Base-by-base conservation (phyloP, 2,797 vertebrate genomes). In the Scolopax bukidnonensis region DNA sequence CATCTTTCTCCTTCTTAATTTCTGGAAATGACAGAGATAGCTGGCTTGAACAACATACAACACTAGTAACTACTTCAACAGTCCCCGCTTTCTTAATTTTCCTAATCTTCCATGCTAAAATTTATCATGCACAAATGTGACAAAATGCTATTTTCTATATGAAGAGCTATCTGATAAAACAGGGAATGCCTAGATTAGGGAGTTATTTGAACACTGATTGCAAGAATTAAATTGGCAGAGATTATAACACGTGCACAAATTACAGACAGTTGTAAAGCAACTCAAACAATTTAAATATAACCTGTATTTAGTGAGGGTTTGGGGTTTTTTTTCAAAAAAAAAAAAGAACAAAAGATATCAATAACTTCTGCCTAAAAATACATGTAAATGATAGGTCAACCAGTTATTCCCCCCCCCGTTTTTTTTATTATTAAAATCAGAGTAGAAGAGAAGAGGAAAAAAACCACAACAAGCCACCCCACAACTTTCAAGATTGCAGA, bases 351-450 rank as follows among this genome's bases (percentile, higher is more conserved):
- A 30, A 28, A 53, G 16, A 53, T 16, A 56, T n/a, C 6, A 47
- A 0, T 25, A 65, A 41, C 8, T 59, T 74, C n/a, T 77, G 28
- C 24, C 40, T 45, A 57, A 88, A 93, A 25, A 0, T 0, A 36
- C 30, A 27, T 24, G 28, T 50, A 20, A 56, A 8, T 70, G 16
- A 67, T 6, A 60, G 16, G 32, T 56, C 9, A 67, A 12, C 41
- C 32, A 24, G 7, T 33, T 89, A 56, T 9, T 1, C 0, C 2
- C 4, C 2, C 10, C 2, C 4, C 2, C 17, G n/a, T 47, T 74
- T 41, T 47, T 47, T 57, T 32, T 11, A 53, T 10, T 4, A 16
- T 4, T 18, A 48, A 85, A 65, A 61, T 43, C 7, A 83, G 65
- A 50, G 70, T 41, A 92, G 77, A 30, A 45, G 6, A 53, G 33